Evolutionary conservation across 2,113 vertebrate genomes (phyloP).

Genomic region (Megatriorchis doriae): DNA sequence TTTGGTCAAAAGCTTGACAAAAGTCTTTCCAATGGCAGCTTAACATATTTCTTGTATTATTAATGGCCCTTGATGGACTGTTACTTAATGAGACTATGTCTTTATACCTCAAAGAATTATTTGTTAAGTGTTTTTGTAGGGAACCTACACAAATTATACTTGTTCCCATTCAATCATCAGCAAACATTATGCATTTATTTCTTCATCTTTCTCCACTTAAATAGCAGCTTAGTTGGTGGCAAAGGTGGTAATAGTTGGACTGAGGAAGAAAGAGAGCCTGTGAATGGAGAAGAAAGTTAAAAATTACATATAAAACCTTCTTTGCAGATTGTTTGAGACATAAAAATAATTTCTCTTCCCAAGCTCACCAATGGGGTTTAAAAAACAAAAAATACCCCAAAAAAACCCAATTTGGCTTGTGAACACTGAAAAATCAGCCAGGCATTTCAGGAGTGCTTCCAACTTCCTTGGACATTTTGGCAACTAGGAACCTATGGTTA

Average conservation of each 20-base stretch:
- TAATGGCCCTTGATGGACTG: neutral
- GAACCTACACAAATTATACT: neutral
- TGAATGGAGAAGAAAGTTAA: neutral
- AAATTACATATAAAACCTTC: neutral
- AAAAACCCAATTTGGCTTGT: neutral
- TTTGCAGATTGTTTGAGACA: neutral
- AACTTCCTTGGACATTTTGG: neutral
- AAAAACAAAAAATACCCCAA: neutral
- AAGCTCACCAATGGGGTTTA: fast-evolving
- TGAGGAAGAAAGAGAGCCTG: neutral
- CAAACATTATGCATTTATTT: neutral
- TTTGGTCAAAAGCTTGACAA: neutral
- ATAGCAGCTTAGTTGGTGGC: neutral
- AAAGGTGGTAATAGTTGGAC: neutral
- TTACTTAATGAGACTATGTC: neutral
- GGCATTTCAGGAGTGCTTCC: neutral
- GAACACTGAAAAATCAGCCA: neutral
- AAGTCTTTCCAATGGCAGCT: neutral
- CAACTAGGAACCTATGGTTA: neutral
- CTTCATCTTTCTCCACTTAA: neutral
- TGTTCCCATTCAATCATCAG: neutral
- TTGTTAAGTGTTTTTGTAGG: neutral
- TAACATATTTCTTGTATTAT: neutral
- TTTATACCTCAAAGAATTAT: neutral
- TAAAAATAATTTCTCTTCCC: neutral